Evolutionary conservation across 2,113 vertebrate species (phyloP).

Genomic region (Lagopus muta): DNA sequence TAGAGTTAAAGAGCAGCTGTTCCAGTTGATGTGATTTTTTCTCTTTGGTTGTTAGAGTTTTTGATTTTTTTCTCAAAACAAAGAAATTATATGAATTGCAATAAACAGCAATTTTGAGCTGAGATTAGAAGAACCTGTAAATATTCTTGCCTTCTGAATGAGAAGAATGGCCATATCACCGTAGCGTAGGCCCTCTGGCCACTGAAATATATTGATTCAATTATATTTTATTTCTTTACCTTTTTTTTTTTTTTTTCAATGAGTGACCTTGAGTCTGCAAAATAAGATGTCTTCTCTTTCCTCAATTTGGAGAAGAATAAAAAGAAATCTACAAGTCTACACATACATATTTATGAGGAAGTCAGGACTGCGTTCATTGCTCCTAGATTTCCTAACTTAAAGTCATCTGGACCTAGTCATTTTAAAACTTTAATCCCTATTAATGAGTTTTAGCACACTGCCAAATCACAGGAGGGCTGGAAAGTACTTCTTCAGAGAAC

Average conservation of each 20-base stretch:
- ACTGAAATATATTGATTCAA: neutral
- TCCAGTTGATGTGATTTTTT: neutral
- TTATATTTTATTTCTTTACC: neutral
- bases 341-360: neutral
- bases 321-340: neutral
- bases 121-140: neutral
- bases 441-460: neutral
- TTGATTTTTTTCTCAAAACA: neutral
- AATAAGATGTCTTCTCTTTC: neutral
- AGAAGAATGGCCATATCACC: neutral
- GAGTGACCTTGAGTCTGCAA: neutral
- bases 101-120: neutral
- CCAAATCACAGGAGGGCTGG: neutral
- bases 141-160: neutral
- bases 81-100: neutral
- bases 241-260: neutral
- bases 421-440: neutral
- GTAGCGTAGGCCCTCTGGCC: neutral
- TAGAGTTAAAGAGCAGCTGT: neutral
- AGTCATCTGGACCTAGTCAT: neutral
- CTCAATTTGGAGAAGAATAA: neutral
- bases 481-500: neutral
- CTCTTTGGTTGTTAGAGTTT: neutral
- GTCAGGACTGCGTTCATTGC: neutral
- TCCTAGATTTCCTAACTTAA: neutral